These are phyloP conservation scores for Catocala nupta DNA, from an alignment of 2,888 invertebrate species.

Conservation along the genomic window DNA sequence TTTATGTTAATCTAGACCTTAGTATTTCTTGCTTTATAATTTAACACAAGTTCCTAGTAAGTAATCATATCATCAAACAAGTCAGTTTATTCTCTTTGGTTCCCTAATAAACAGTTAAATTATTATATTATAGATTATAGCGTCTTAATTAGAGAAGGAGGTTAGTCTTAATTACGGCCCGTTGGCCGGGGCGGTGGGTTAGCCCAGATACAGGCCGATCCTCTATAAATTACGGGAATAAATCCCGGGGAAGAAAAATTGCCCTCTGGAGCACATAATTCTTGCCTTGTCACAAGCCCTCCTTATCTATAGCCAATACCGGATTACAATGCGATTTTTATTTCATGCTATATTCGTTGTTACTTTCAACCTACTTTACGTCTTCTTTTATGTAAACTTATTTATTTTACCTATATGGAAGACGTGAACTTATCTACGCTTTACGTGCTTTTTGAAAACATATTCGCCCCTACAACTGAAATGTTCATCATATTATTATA, in stretches of 20 bases:
- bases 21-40: background rate
- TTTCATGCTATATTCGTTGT: slow-evolving; percentile 79
- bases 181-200: slow-evolving; percentile 75
- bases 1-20: background rate
- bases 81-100: background rate
- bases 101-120: slow-evolving; percentile 31
- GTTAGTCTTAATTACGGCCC: slow-evolving; percentile 81
- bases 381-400: slow-evolving; percentile 47
- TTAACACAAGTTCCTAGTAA: background rate
- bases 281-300: slow-evolving; percentile 87
- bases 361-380: slow-evolving; percentile 60
- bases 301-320: slow-evolving; percentile 87
- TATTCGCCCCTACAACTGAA: too few species aligned
- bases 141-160: slow-evolving; percentile 71
- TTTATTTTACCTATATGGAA: slow-evolving; percentile 42
- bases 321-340: slow-evolving; percentile 88
- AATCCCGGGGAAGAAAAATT: slow-evolving; percentile 87
- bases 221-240: slow-evolving; percentile 87
- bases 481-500: too few species aligned
- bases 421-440: background rate
- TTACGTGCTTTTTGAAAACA: too few species aligned
- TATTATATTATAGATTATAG: slow-evolving; percentile 52
- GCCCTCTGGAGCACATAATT: slow-evolving; percentile 88
- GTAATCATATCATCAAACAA: background rate
- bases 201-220: slow-evolving; percentile 86